Evolutionary conservation across 1,140 invertebrate genomes (phyloP).

Genomic region (Papilio glaucus): DNA sequence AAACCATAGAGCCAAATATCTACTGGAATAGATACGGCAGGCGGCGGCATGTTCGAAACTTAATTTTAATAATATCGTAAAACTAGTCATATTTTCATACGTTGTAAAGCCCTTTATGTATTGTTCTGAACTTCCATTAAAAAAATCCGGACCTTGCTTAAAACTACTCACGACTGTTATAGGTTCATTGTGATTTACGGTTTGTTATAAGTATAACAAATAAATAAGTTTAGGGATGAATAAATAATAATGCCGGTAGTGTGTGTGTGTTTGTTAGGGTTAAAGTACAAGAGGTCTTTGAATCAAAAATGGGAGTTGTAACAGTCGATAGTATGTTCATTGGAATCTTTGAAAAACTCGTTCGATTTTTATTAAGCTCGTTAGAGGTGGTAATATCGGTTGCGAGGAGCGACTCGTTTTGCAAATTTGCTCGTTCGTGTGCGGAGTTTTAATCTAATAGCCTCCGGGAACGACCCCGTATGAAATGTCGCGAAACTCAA

Average conservation of each 20-base stretch:
- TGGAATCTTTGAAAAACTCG: background rate
- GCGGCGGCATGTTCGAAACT: no score
- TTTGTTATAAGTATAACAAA: no score
- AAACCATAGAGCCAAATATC: no score
- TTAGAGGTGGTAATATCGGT: constrained; percentile 5
- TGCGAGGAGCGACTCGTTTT: background rate
- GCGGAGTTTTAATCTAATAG: constrained; percentile 37
- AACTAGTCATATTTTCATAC: background rate
- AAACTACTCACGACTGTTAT: no score
- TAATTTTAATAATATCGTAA: no score
- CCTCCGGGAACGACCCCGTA: constrained; percentile 17
- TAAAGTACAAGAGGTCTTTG: background rate
- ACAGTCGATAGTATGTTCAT: background rate
- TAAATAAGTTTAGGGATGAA: background rate
- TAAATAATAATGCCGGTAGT: no score
- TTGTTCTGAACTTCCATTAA: no score
- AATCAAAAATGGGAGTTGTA: background rate
- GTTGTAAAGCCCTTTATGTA: no score
- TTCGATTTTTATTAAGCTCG: constrained; percentile 10
- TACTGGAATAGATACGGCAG: no score
- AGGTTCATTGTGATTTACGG: no score
- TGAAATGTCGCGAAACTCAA: background rate
- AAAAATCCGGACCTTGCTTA: no score
- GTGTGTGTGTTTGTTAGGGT: no score
- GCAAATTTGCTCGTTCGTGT: constrained; percentile 14